phyloP scores from a whole-genome alignment of 2,888 invertebrate species.

The Hesperia comma region DNA sequence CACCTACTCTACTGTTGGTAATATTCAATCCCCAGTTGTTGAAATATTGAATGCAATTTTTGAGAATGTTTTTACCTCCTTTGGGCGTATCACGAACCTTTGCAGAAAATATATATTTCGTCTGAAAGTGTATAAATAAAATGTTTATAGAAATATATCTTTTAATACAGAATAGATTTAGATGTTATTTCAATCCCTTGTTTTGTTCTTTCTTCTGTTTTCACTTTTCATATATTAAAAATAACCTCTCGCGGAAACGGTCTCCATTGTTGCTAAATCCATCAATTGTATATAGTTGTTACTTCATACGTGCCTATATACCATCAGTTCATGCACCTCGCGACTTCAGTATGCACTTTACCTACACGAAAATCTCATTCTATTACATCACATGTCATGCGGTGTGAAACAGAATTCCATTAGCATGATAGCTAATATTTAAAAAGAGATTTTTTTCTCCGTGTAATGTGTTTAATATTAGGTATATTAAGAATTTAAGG shows the following conservation, averaged over 20 bases:
- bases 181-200: constrained; percentile 11
- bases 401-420: constrained; percentile 18
- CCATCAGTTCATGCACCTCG: constrained; percentile 39
- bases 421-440: constrained; percentile 10
- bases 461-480: neutral
- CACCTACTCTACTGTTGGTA: constrained; percentile 52
- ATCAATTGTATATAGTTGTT: constrained; percentile 23
- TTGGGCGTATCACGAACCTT: constrained; percentile 24
- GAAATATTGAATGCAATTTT: constrained; percentile 31
- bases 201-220: constrained; percentile 19
- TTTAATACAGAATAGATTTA: constrained; percentile 20
- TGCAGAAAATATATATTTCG: neutral
- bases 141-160: neutral
- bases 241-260: neutral
- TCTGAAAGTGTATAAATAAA: neutral
- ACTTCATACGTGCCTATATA: constrained; percentile 34
- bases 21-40: constrained; percentile 29
- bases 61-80: constrained; percentile 30
- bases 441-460: neutral
- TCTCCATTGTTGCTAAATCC: constrained; percentile 17
- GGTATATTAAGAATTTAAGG: neutral
- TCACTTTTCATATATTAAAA: constrained; percentile 6
- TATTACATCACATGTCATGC: constrained; percentile 13
- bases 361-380: neutral
- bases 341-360: constrained; percentile 11